Percentiles rank a stretch among this genome's conserved stretches.
These are phyloP conservation scores for Drosophila kuntzei DNA, from an alignment of 2,888 invertebrate species.

Conservation along the genomic window DNA sequence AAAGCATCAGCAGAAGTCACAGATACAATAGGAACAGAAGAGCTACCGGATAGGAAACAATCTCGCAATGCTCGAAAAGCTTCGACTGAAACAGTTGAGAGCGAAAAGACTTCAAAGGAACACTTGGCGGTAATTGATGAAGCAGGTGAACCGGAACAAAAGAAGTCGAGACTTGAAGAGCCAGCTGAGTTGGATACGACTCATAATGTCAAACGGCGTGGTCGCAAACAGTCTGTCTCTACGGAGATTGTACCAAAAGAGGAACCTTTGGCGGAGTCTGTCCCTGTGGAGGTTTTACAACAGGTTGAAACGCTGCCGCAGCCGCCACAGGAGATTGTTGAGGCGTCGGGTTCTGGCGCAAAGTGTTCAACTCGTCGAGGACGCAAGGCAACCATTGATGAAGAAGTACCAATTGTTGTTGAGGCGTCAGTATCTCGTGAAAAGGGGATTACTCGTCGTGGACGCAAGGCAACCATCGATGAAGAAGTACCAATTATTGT, in stretches of 20 bases:
- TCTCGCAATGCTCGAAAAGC: slow-evolving; percentile 45
- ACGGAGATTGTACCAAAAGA: neutral
- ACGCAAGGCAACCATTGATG: slow-evolving; percentile 29
- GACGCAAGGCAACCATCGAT: slow-evolving; percentile 32
- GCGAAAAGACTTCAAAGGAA: neutral
- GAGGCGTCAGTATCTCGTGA: slow-evolving; percentile 16
- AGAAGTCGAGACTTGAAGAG: slow-evolving; percentile 8
- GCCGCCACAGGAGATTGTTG: neutral
- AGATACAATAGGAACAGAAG: neutral
- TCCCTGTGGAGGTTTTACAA: neutral
- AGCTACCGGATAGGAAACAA: slow-evolving; percentile 18
- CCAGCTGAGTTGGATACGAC: neutral
- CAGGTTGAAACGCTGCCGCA: neutral
- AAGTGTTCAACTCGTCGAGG: slow-evolving; percentile 35
- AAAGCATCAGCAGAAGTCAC: slow-evolving; percentile 36
- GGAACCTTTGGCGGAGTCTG: neutral
- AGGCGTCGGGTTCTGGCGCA: slow-evolving; percentile 10
- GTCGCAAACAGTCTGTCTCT: slow-evolving; percentile 29
- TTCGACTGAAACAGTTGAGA: slow-evolving; percentile 38
- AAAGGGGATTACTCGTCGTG: slow-evolving; percentile 39
- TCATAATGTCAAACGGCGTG: slow-evolving; percentile 27
- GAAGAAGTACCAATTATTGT: neutral
- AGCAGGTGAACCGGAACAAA: slow-evolving; percentile 17
- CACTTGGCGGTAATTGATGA: slow-evolving; percentile 25
- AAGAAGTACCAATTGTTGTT: slow-evolving; percentile 1